A percentile compares a stretch with the other conserved stretches of the same genome.
Conservation (phyloP, 1,140 invertebrate species). For the Drosophila ambigua region DNA sequence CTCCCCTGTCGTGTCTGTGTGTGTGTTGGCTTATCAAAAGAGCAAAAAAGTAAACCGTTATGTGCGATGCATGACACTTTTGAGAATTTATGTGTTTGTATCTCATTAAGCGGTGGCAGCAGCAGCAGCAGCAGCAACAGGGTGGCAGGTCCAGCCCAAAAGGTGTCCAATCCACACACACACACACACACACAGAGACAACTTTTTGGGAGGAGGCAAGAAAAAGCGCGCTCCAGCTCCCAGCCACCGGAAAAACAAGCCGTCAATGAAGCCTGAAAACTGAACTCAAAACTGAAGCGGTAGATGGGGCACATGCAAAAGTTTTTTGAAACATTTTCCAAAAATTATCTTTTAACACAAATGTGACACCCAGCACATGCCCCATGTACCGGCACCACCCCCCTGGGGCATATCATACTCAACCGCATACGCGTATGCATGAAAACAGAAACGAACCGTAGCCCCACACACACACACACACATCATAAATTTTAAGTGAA, state of each 20-base stretch:
- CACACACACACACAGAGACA: not conserved
- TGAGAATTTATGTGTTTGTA: conserved; percentile 83
- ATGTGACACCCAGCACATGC: conserved; percentile 70
- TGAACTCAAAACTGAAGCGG: conserved; percentile 43
- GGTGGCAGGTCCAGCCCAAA: conserved; percentile 16
- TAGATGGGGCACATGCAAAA: conserved; percentile 36
- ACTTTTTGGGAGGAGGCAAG: conserved; percentile 35
- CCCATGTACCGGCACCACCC: conserved; percentile 11
- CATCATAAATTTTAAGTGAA: conserved; percentile 81
- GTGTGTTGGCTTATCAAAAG: conserved; percentile 72
- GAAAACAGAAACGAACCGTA: conserved; percentile 2
- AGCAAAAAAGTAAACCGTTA: conserved; percentile 71
- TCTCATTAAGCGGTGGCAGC: conserved; percentile 74
- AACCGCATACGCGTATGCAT: not conserved
- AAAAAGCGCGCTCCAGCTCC: conserved; percentile 15
- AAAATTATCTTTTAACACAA: conserved; percentile 81
- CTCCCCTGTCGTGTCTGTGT: conserved; percentile 34
- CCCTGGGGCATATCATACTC: conserved; percentile 31
- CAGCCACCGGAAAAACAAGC: conserved; percentile 21
- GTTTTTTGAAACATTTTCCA: conserved; percentile 69
- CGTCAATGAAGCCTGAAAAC: conserved; percentile 55
- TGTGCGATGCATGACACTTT: conserved; percentile 81
- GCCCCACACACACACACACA: conserved; percentile 48
- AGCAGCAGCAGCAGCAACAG: conserved; percentile 14
- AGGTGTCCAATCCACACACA: conserved; percentile 26